Conservation (phyloP, 2,113 vertebrate genomes). For the Vidua macroura region DNA sequence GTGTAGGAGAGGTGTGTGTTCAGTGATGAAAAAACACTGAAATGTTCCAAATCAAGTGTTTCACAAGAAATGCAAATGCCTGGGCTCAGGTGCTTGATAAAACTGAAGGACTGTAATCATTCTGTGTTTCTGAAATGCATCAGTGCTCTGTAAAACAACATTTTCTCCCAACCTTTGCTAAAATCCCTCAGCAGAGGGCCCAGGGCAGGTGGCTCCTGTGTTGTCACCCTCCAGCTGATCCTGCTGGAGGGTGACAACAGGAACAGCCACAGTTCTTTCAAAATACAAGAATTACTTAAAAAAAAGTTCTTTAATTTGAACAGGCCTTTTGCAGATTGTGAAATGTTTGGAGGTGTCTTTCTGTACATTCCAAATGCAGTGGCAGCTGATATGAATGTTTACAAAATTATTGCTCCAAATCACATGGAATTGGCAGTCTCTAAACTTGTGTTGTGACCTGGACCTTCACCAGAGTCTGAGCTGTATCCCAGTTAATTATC, state of each 20-base stretch:
- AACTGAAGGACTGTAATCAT: background rate
- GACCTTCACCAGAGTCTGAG: background rate
- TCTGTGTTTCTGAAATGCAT: background rate
- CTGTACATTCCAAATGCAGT: background rate
- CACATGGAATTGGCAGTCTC: background rate
- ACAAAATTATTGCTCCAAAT: background rate
- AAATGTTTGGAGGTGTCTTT: background rate
- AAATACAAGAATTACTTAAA: background rate
- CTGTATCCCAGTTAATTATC: slow-evolving; percentile 22
- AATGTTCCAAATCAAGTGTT: background rate
- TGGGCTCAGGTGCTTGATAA: background rate
- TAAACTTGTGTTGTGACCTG: background rate
- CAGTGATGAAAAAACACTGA: background rate
- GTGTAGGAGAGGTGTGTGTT: background rate
- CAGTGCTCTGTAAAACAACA: fast-evolving
- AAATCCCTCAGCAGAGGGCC: background rate
- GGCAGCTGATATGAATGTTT: slow-evolving; percentile 23
- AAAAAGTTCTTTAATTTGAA: background rate
- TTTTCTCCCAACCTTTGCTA: background rate
- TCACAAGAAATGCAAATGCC: background rate
- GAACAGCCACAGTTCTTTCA: no score
- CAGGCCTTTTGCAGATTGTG: background rate
- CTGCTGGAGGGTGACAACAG: background rate
- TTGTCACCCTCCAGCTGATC: background rate
- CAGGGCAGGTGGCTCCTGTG: background rate